Conservation (phyloP, 2,797 vertebrate species). For the Macropus fuliginosus region DNA sequence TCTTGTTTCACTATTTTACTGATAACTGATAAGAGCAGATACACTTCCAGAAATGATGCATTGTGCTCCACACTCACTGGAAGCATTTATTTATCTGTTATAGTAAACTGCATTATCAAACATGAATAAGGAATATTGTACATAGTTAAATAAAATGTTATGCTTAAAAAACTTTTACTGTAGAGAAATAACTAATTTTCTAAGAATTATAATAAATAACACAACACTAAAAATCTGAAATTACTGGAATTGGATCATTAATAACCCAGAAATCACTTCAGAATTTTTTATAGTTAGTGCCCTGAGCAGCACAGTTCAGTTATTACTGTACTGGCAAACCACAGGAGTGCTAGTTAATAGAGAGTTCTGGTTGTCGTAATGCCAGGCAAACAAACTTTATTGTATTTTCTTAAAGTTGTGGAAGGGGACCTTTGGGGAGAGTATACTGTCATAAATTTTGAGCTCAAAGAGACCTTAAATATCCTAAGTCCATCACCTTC, state of each 20-base stretch:
- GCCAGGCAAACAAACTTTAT: neutral
- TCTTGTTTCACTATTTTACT: constrained; percentile 33
- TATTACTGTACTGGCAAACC: neutral
- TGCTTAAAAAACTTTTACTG: neutral
- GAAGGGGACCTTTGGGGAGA: constrained; percentile 12
- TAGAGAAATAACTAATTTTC: constrained; percentile 12
- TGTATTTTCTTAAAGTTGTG: constrained; percentile 39
- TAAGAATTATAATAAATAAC: constrained; percentile 18
- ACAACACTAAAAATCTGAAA: constrained; percentile 13
- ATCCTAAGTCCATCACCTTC: neutral
- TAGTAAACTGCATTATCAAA: constrained; percentile 19
- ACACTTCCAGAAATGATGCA: constrained; percentile 2
- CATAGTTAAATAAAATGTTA: constrained; percentile 18
- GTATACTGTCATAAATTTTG: neutral
- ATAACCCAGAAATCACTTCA: neutral
- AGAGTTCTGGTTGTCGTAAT: neutral
- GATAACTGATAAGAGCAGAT: constrained; percentile 19
- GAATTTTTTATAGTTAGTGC: neutral
- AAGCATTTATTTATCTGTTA: constrained; percentile 18
- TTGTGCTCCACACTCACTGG: neutral
- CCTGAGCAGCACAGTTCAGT: neutral
- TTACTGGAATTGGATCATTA: neutral
- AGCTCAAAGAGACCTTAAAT: neutral
- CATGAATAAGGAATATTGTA: constrained; percentile 14
- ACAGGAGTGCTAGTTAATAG: neutral